Percentiles rank a stretch among this genome's conserved stretches.
Evolutionary conservation across 2,888 invertebrate genomes (phyloP).

Genomic region (Epicampocera succincta): DNA sequence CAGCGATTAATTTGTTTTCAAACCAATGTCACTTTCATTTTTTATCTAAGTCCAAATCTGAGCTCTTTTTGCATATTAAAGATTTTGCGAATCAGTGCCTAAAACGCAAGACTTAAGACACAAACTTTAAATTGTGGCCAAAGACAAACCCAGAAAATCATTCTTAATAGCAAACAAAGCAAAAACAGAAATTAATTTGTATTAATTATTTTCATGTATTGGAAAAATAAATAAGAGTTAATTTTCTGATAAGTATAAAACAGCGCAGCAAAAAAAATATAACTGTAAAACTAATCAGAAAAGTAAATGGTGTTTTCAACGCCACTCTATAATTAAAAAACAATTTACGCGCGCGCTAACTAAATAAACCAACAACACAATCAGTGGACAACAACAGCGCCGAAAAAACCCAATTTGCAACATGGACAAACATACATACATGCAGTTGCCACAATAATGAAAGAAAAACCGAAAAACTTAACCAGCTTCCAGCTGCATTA

Average conservation of each 20-base stretch:
- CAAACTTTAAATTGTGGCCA: background rate
- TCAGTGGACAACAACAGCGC: slow-evolving; percentile 60
- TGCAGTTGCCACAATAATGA: slow-evolving; percentile 45
- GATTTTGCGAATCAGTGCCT: background rate
- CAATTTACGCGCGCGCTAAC: slow-evolving; percentile 75
- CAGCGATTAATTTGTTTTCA: background rate
- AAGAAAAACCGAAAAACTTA: slow-evolving; percentile 8
- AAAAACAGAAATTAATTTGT: slow-evolving; percentile 55
- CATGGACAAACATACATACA: too few relatives aligned
- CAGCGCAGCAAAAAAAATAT: slow-evolving; percentile 1
- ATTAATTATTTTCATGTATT: slow-evolving; percentile 65
- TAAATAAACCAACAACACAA: slow-evolving; percentile 65
- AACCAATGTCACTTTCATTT: slow-evolving; percentile 4
- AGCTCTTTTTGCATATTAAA: too few relatives aligned
- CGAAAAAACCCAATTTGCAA: slow-evolving; percentile 52
- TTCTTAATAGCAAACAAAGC: slow-evolving; percentile 8
- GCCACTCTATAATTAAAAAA: slow-evolving; percentile 77
- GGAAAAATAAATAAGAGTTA: slow-evolving; percentile 55
- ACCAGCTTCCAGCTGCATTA: slow-evolving; percentile 66
- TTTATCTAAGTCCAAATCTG: background rate
- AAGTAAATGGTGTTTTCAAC: slow-evolving; percentile 73
- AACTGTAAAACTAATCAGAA: slow-evolving; percentile 50
- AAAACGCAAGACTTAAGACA: background rate
- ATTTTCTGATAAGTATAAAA: slow-evolving; percentile 57
- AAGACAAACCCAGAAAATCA: slow-evolving; percentile 29